Evolutionary conservation across 2,797 vertebrate species (phyloP), one percentile per base, ranked within the genome.

Genomic region (Phaenicophaeus curvirostris): DNA sequence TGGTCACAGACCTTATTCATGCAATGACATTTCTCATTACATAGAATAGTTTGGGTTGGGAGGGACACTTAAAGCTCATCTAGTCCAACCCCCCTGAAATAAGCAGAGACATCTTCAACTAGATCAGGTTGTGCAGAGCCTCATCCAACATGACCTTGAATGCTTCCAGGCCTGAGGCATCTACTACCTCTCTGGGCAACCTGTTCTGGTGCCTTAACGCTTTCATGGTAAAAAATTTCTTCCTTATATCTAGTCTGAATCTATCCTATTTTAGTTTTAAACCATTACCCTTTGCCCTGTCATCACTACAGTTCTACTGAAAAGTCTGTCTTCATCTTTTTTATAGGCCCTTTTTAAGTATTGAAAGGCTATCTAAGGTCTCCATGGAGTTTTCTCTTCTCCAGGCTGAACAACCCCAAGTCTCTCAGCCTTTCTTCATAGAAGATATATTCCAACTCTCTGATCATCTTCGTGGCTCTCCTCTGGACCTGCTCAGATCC

Each of bases 291-390:
- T 20, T n/a, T 28, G 17, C 39, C 33, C 51, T 37, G n/a, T n/a
- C n/a, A 5, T 10, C 1, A 3, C 33, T 2, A n/a, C 21, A 46
- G 33, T 10, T 8, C 76, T 57, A 5, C 13, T 57, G 53, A 53
- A 48, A 63, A 15, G 30, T 33, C 8, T 23, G 11, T 28, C 24
- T 11, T 14, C 8, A 23, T 55, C 21, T 55, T 42, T 42, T 27
- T 30, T n/a, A 5, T 4, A 51, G 37, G 5, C 15, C 19, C 33
- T 2, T 18, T 51, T n/a, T 19, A 68, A 7, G 16, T 37, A n/a
- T 3, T 57, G 44, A 30, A 33, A 74, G 11, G 2, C 8, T 2
- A 0, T 28, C 9, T 24, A 17, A 17, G 13, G 6, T 33, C 9
- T 78, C 17, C 8, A 27, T 3, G 1, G 20, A 48, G 16, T 62